Conservation (phyloP, 1,140 invertebrate genomes). For the Drosophila kurseongensis region DNA sequence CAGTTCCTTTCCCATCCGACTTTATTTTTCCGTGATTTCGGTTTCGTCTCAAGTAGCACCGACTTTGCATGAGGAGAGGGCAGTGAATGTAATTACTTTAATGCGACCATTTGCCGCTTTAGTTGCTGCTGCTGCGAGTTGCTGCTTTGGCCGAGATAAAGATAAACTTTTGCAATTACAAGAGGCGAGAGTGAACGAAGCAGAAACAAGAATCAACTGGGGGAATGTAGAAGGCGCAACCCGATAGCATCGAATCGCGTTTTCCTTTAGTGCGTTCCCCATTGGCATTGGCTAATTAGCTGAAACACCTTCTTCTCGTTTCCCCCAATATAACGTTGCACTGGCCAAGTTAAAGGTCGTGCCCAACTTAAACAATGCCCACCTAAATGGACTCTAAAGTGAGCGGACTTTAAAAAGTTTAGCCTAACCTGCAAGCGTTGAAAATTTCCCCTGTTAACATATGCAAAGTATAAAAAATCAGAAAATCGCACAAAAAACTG, state of each 20-base stretch:
- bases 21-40: background rate
- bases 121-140: conserved; percentile 50
- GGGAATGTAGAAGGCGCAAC: conserved; percentile 45
- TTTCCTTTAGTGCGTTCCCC: conserved; percentile 67
- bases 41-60: conserved; percentile 23
- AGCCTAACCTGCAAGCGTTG: conserved; percentile 32
- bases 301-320: conserved; percentile 10
- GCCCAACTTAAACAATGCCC: conserved; percentile 46
- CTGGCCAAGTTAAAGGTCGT: conserved; percentile 56
- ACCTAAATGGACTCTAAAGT: conserved; percentile 43
- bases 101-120: conserved; percentile 78
- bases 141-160: conserved; percentile 72
- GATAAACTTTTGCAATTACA: conserved; percentile 83
- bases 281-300: conserved; percentile 65
- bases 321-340: background rate
- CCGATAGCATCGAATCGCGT: conserved; percentile 78
- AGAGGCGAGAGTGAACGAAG: conserved; percentile 60
- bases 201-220: conserved; percentile 51
- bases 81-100: conserved; percentile 80
- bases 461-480: conserved; percentile 49
- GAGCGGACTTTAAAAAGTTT: conserved; percentile 52
- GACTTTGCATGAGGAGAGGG: conserved; percentile 37
- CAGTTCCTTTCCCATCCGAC: background rate
- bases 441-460: conserved; percentile 51
- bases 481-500: conserved; percentile 18